Percentiles rank a stretch among this genome's conserved stretches.
Conservation (phyloP, 2,888 invertebrate species). For the Stomorhina lunata region DNA sequence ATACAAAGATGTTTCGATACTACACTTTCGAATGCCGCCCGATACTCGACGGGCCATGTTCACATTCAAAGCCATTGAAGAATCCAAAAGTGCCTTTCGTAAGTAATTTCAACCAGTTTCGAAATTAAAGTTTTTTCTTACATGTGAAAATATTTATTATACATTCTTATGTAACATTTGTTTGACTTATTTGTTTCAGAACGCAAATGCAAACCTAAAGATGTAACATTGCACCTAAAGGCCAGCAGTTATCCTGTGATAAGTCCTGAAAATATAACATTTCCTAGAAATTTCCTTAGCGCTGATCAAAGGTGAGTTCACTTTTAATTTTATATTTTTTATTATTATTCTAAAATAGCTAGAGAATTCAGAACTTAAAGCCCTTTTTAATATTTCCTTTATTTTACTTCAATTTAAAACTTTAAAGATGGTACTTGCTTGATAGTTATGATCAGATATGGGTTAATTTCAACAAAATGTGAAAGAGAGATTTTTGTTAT, state of each 20-base stretch:
- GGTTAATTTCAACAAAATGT: too few relatives aligned
- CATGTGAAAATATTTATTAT: not conserved
- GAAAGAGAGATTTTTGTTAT: too few relatives aligned
- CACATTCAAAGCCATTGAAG: conserved; percentile 79
- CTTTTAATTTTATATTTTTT: too few relatives aligned
- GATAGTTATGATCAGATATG: too few relatives aligned
- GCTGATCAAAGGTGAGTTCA: conserved; percentile 77
- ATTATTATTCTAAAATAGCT: too few relatives aligned
- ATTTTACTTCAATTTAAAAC: too few relatives aligned
- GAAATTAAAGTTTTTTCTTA: too few relatives aligned
- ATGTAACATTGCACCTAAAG: conserved; percentile 87
- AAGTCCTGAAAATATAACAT: conserved; percentile 89
- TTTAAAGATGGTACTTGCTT: too few relatives aligned
- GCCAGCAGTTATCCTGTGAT: conserved; percentile 91
- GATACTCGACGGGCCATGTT: conserved; percentile 80
- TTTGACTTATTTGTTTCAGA: conserved; percentile 71
- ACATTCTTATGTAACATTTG: not conserved
- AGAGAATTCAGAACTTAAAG: too few relatives aligned
- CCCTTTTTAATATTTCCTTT: too few relatives aligned
- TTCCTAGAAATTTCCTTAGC: conserved; percentile 85
- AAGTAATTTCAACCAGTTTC: conserved; percentile 71
- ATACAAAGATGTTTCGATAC: conserved; percentile 83
- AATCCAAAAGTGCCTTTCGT: conserved; percentile 80
- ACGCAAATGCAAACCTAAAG: conserved; percentile 83
- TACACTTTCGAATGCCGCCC: conserved; percentile 82